These are phyloP conservation scores for Istiophorus platypterus DNA, from an alignment of 2,113 vertebrate species.

Conservation along the genomic window DNA sequence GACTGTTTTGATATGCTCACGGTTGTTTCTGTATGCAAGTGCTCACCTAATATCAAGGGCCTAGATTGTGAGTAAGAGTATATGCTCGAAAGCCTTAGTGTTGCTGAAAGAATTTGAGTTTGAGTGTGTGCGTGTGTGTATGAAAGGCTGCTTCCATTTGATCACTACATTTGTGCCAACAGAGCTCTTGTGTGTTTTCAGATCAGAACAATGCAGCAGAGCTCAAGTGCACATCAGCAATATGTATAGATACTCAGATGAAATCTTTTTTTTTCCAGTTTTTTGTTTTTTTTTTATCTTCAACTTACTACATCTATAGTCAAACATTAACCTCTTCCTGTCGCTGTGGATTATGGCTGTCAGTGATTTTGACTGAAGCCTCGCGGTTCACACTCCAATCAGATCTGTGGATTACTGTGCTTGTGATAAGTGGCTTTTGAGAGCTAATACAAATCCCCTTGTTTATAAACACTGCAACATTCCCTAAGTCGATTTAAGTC, in stretches of 20 bases:
- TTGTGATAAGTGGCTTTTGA: conserved; percentile 75
- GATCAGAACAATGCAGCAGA: conserved; percentile 20
- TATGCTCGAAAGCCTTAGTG: conserved; percentile 32
- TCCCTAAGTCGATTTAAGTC: conserved; percentile 73
- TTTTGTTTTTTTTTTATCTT: not conserved
- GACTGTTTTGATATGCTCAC: conserved; percentile 74
- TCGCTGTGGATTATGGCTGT: not conserved
- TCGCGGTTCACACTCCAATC: conserved; percentile 55
- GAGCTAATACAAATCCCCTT: conserved; percentile 75
- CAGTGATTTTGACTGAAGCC: conserved; percentile 30
- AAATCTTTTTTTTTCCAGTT: not conserved
- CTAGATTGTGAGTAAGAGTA: conserved; percentile 63
- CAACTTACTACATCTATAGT: not conserved
- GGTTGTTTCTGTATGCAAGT: conserved; percentile 71
- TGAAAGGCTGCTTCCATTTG: conserved; percentile 35
- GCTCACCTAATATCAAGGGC: conserved; percentile 68
- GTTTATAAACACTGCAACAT: conserved; percentile 76
- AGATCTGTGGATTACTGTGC: conserved; percentile 73
- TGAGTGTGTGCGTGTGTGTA: not conserved
- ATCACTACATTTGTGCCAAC: conserved; percentile 10
- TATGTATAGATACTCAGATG: not conserved
- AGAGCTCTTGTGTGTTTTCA: conserved; percentile 18
- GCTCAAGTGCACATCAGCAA: not conserved
- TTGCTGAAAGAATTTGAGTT: conserved; percentile 17
- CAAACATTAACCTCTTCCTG: not conserved